Evolutionary conservation across 2,888 invertebrate species (phyloP).

Genomic region (Ophioninae sp.): DNA sequence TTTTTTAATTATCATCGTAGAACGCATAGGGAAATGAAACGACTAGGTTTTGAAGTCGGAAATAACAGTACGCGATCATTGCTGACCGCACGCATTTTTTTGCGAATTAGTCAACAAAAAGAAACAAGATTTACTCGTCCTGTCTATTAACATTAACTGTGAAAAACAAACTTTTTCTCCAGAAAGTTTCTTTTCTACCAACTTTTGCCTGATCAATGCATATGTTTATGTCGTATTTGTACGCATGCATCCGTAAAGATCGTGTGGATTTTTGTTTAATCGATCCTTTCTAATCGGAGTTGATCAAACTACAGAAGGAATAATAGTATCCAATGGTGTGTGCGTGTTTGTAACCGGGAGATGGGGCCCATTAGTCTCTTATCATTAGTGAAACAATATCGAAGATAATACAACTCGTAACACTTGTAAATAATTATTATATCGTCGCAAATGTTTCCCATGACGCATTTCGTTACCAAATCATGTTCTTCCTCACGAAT

Average conservation of each 20-base stretch:
- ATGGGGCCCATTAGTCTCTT: conserved; percentile 9
- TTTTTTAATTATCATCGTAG: not conserved
- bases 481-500: conserved; percentile 64
- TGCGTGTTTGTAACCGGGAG: not conserved
- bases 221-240: not conserved
- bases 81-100: not conserved
- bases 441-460: conserved; percentile 37
- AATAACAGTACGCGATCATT: not conserved
- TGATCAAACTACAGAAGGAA: conserved; percentile 15
- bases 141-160: not conserved
- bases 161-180: conserved; percentile 31
- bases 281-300: conserved; percentile 18
- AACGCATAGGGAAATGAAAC: not conserved
- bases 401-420: conserved; percentile 5
- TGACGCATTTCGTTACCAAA: conserved; percentile 60
- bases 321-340: not conserved
- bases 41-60: not conserved
- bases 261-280: conserved; percentile 6
- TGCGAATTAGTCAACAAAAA: not conserved
- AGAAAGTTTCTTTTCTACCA: conserved; percentile 12
- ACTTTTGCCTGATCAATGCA: conserved; percentile 18
- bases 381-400: not conserved
- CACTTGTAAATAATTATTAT: conserved; percentile 38
- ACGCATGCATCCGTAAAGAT: not conserved
- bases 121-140: not conserved